A percentile compares a stretch with the other conserved stretches of the same genome.
Evolutionary conservation across 2,888 invertebrate species (phyloP).

Genomic region (Phalera bucephala): DNA sequence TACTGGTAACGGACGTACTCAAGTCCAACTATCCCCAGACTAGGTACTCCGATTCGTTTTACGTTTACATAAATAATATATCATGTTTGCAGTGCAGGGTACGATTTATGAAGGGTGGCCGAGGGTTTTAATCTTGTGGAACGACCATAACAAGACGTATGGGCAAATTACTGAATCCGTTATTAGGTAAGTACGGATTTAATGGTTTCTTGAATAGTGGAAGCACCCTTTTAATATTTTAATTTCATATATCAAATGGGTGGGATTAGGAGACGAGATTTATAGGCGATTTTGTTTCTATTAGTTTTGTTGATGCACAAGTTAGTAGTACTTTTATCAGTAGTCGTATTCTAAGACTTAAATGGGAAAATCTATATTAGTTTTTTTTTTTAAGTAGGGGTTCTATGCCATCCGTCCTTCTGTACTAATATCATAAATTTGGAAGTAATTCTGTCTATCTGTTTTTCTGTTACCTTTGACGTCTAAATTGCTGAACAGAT

Average conservation of each 20-base stretch:
- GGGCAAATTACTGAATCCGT: constrained; percentile 78
- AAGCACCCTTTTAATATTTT: constrained; percentile 61
- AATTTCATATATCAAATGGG: constrained; percentile 56
- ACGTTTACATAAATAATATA: constrained; percentile 70
- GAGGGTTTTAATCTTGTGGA: constrained; percentile 75
- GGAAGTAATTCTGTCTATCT: too few relatives aligned
- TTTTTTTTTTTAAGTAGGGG: too few relatives aligned
- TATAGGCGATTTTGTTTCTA: constrained; percentile 35
- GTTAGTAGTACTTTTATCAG: too few relatives aligned
- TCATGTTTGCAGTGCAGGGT: constrained; percentile 59
- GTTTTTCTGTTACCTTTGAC: too few relatives aligned
- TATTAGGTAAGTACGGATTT: constrained; percentile 69
- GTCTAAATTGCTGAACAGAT: too few relatives aligned
- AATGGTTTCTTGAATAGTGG: constrained; percentile 69
- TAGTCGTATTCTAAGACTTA: too few relatives aligned
- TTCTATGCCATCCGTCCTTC: too few relatives aligned
- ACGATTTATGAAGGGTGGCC: constrained; percentile 78
- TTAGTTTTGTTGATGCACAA: too few relatives aligned
- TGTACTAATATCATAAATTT: too few relatives aligned
- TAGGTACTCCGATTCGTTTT: constrained; percentile 61
- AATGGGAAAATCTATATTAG: too few relatives aligned
- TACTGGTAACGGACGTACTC: constrained; percentile 30
- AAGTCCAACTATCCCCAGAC: constrained; percentile 59
- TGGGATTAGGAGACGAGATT: constrained; percentile 42
- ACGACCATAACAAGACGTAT: constrained; percentile 80